phyloP scores from a whole-genome alignment of 1,140 invertebrate species.

The Leptinotarsa lineolata region DNA sequence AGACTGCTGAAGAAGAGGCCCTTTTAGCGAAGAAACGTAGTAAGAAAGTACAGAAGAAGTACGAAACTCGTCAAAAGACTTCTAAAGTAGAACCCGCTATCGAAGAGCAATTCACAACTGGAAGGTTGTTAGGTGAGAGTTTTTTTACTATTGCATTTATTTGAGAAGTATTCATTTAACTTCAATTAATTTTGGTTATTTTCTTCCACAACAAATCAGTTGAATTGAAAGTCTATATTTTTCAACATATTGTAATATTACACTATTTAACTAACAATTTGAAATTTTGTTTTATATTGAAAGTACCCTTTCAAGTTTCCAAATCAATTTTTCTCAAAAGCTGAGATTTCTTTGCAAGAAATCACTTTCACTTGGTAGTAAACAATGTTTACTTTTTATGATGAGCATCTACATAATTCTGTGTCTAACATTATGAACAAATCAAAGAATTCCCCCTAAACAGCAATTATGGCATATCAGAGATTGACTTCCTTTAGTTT shows the following conservation, averaged over 20 bases:
- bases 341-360: no score
- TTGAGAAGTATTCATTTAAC: not conserved
- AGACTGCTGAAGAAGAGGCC: constrained; percentile 94
- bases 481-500: no score
- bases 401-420: no score
- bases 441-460: no score
- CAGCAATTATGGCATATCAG: no score
- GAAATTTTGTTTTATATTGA: no score
- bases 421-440: no score
- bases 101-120: constrained; percentile 96
- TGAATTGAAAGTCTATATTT: constrained; percentile 11
- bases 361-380: no score
- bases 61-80: constrained; percentile 86
- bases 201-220: not conserved
- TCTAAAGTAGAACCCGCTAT: constrained; percentile 91
- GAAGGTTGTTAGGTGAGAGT: constrained; percentile 84
- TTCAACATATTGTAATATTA: not conserved
- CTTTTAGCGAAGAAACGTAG: constrained; percentile 92
- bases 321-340: no score
- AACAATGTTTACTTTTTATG: no score
- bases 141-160: not conserved
- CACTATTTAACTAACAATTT: no score
- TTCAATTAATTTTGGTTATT: constrained; percentile 4
- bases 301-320: no score
- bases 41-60: constrained; percentile 92